Evolutionary conservation across 2,797 vertebrate genomes (phyloP).

Genomic region (Crocodylus rhombifer): DNA sequence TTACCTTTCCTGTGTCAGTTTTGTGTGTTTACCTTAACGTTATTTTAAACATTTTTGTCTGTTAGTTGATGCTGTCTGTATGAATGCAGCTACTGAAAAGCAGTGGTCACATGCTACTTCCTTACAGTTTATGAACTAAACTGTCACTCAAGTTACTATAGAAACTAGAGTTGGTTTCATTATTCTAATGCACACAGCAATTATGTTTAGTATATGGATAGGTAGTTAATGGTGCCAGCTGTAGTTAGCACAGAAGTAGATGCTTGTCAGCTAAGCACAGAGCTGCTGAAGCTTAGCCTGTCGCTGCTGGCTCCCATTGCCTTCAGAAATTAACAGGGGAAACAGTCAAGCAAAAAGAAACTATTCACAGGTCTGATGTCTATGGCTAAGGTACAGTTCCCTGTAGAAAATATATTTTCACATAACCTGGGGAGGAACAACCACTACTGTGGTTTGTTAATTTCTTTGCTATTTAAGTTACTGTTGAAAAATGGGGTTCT

Average conservation of each 20-base stretch:
- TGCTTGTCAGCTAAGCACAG: slow-evolving; percentile 51
- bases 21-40: background rate
- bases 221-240: slow-evolving; percentile 61
- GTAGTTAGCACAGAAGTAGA: slow-evolving; percentile 41
- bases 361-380: background rate
- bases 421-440: background rate
- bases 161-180: slow-evolving; percentile 57
- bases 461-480: background rate
- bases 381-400: slow-evolving; percentile 28
- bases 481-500: background rate
- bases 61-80: background rate
- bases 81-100: background rate
- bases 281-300: slow-evolving; percentile 48
- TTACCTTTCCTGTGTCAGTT: slow-evolving; percentile 14
- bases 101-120: slow-evolving; percentile 6
- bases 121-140: slow-evolving; percentile 45
- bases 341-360: slow-evolving; percentile 49
- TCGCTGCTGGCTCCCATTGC: slow-evolving; percentile 33
- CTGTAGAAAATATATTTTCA: slow-evolving; percentile 37
- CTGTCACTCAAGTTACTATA: slow-evolving; percentile 53
- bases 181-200: slow-evolving; percentile 37
- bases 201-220: slow-evolving; percentile 53
- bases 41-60: background rate
- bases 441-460: too few relatives aligned
- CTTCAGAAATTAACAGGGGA: slow-evolving; percentile 50